phyloP scores from a whole-genome alignment of 2,113 vertebrate species.

The Oenanthe oenanthe region DNA sequence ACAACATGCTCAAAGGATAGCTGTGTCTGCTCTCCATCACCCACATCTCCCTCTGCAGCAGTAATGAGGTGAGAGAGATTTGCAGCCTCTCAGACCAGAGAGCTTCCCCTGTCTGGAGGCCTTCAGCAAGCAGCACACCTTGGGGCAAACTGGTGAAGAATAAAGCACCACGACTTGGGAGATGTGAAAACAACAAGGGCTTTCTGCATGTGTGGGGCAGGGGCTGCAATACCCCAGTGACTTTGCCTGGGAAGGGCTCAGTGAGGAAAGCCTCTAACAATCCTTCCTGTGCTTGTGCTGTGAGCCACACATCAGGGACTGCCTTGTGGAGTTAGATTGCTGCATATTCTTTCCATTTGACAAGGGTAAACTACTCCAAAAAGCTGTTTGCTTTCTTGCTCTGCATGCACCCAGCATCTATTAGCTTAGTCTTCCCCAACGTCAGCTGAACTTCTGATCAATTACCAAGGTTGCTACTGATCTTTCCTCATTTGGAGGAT shows the following conservation, averaged over 20 bases:
- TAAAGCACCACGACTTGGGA: background rate
- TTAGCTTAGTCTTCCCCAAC: background rate
- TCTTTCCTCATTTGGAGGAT: background rate
- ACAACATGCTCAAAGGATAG: background rate
- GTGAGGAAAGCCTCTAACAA: background rate
- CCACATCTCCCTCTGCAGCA: background rate
- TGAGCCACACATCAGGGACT: background rate
- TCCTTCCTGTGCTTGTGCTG: background rate
- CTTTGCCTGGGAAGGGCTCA: background rate
- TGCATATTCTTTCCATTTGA: background rate
- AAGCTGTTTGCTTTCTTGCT: background rate
- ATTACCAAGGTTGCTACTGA: background rate
- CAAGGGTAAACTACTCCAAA: background rate
- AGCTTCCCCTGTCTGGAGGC: background rate
- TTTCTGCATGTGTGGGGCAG: background rate
- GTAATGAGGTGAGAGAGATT: slow-evolving; percentile 50
- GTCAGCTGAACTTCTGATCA: background rate
- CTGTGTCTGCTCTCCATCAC: slow-evolving; percentile 31
- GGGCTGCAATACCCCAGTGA: background rate
- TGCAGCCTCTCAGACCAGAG: slow-evolving; percentile 20
- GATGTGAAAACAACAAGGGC: background rate
- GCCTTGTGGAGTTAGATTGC: background rate
- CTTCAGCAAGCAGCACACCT: background rate
- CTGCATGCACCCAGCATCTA: background rate
- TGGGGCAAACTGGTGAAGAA: background rate